A percentile compares a stretch with the other conserved stretches of the same genome.
Conservation (phyloP, 2,888 invertebrate genomes). For the Mythimna vitellina region DNA sequence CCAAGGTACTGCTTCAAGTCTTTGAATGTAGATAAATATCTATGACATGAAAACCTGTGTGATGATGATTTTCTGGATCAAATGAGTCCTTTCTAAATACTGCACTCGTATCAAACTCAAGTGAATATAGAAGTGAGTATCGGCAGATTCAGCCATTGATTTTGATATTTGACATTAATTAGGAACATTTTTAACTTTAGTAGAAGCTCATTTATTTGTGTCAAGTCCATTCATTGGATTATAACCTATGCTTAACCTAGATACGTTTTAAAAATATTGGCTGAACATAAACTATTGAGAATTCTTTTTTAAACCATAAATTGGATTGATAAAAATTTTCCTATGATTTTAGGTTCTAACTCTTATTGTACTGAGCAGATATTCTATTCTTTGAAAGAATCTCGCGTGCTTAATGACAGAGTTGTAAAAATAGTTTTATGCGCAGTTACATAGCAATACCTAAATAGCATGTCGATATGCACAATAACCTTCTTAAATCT, state of each 20-base stretch:
- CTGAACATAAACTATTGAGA: too few species aligned
- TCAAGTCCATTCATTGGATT: too few species aligned
- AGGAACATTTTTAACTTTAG: background rate
- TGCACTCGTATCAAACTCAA: background rate
- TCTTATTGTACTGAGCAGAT: background rate
- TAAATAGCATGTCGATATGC: slow-evolving; percentile 11
- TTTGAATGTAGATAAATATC: background rate
- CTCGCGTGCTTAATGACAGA: background rate
- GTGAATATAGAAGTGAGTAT: background rate
- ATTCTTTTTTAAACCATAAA: background rate
- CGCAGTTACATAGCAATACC: slow-evolving; percentile 14
- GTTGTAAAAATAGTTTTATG: background rate
- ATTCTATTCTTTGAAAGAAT: background rate
- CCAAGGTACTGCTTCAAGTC: background rate
- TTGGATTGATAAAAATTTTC: background rate
- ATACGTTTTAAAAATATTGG: too few species aligned
- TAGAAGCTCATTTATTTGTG: too few species aligned
- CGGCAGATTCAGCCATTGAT: background rate
- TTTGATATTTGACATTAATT: background rate
- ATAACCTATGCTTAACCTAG: too few species aligned
- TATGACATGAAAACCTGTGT: background rate
- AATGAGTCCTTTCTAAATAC: background rate
- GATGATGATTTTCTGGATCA: background rate
- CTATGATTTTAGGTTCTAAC: background rate
- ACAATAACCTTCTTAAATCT: slow-evolving; percentile 23